phyloP scores from a whole-genome alignment of 2,113 vertebrate genomes.

The Mohoua ochrocephala region DNA sequence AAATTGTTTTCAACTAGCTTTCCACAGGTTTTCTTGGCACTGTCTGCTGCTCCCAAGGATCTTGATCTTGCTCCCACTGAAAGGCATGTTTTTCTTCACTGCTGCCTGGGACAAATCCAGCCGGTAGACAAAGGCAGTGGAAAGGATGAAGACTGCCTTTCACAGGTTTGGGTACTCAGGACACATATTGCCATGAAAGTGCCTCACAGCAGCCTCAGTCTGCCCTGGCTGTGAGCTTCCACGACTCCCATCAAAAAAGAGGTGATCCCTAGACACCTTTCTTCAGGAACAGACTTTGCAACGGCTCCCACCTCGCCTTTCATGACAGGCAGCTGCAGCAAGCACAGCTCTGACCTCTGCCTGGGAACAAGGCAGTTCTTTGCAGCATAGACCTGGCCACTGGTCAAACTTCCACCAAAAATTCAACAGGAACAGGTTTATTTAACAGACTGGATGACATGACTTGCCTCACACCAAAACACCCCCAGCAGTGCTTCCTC shows the following conservation, averaged over 20 bases:
- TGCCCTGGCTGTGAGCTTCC: not conserved
- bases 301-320: rapidly evolving
- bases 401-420: not conserved
- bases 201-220: not conserved
- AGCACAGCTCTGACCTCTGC: not conserved
- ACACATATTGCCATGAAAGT: not conserved
- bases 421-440: not conserved
- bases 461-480: not conserved
- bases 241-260: not conserved
- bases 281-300: not conserved
- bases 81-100: not conserved
- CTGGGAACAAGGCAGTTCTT: not conserved
- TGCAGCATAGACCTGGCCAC: not conserved
- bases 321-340: not conserved
- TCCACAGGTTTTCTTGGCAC: constrained; percentile 34
- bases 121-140: not conserved
- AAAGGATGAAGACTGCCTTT: not conserved
- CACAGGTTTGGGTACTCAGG: not conserved
- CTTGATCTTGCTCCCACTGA: not conserved
- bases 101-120: not conserved
- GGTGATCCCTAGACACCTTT: not conserved
- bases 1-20: constrained; percentile 27
- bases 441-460: not conserved
- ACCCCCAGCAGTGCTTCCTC: not conserved
- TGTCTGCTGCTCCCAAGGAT: not conserved